Conservation (phyloP, 2,797 vertebrate species). For the Apodemus agrarius region DNA sequence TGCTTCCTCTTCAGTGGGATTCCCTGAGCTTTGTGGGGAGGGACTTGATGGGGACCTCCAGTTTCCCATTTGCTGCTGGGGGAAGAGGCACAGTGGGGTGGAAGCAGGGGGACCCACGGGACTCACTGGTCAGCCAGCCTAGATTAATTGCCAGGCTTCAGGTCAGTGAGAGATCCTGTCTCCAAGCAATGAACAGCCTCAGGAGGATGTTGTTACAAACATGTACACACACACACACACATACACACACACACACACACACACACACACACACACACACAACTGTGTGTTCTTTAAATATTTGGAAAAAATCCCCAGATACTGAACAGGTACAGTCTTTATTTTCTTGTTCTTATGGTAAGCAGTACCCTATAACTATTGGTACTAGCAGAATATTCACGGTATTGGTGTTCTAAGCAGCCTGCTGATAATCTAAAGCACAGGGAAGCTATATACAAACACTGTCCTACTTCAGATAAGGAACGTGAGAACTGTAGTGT, state of each 20-base stretch:
- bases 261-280: not conserved
- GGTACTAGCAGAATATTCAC: not conserved
- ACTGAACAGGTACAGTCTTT: not conserved
- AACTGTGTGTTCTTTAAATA: not conserved
- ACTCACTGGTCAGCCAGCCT: not conserved
- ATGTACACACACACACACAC: not conserved
- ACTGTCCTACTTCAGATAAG: not conserved
- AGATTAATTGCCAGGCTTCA: not conserved
- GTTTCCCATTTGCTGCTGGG: not conserved
- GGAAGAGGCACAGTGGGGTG: too few relatives aligned
- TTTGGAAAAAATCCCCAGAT: not conserved
- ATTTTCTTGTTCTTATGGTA: not conserved
- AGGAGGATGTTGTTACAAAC: too few relatives aligned
- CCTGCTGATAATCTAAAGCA: not conserved
- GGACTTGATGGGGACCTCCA: not conserved
- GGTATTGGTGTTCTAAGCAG: not conserved
- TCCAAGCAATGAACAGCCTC: not conserved
- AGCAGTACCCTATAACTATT: not conserved
- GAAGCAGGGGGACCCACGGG: not conserved
- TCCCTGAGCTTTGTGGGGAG: not conserved
- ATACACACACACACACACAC: not conserved
- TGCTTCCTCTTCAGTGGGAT: not conserved
- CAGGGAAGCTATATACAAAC: not conserved
- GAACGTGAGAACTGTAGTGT: too few relatives aligned
- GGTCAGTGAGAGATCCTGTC: not conserved